Base-by-base conservation (phyloP, 2,797 vertebrate species). In the Steatocranus sp. region DNA sequence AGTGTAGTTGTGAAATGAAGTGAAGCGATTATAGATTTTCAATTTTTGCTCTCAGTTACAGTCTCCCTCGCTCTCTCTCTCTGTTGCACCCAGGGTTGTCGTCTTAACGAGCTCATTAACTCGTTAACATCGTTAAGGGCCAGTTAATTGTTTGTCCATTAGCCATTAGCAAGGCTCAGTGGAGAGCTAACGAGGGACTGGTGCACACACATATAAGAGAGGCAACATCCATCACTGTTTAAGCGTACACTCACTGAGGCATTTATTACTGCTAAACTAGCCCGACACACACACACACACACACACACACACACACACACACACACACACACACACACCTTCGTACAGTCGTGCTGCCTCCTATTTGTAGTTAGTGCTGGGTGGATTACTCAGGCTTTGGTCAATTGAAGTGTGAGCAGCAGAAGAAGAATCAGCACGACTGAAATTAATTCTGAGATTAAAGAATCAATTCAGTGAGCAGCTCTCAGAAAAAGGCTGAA, bases 91-190 rank as follows among this genome's bases (percentile, higher is more conserved):
- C 12, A 17, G 78, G 49, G 79, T 74, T 74, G 80, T 84, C 20
- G 23, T 58, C 80, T 83, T 90, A 90, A 92, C 38, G 48, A 93
- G 86, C 92, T 92, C 91, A 91, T 95, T 94, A 92, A 83, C 91
- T 92, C 83, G 84, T 93, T 94, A 93, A 93, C 91, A 91, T 94
- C 38, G 80, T 94, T 93, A 91, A 92, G 89, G 88, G 87, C 86
- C 88, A 89, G 89, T 93, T 94, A 92, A 94, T 94, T 94, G 92
- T 94, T 92, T 93, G 94, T 89, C 91, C 94, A 93, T 94, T 92
- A 94, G 86, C 89, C 83, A 88, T 92, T 92, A 93, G 90, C 86
- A 81, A 87, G 90, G 91, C 92, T 94, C 91, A 92, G 86, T 85
- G 87, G 90, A 90, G 88, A 91, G 85, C 86, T 93, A 92, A 91